A percentile compares a stretch with the other conserved stretches of the same genome.
These are phyloP conservation scores for Rotaria sp. DNA, from an alignment of 2,888 invertebrate genomes.

Conservation along the genomic window DNA sequence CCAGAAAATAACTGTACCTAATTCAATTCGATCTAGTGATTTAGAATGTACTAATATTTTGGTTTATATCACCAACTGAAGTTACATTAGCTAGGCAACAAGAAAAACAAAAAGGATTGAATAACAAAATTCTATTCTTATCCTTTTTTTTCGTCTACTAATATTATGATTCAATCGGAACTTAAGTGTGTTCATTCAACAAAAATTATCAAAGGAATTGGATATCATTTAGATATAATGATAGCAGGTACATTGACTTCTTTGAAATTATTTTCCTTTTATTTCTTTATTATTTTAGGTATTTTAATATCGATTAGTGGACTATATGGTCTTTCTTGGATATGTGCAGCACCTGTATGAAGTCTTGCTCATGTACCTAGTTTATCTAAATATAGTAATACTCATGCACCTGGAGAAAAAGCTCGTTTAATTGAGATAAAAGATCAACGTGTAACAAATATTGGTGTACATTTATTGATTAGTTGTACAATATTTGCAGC, in stretches of 20 bases:
- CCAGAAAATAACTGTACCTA: conserved; percentile 74
- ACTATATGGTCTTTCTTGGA: conserved; percentile 80
- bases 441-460: conserved; percentile 59
- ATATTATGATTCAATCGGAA: conserved; percentile 83
- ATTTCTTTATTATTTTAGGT: conserved; percentile 55
- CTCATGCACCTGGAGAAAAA: conserved; percentile 90
- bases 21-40: conserved; percentile 70
- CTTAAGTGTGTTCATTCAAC: conserved; percentile 61
- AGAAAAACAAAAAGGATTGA: not conserved
- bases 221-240: conserved; percentile 89
- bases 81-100: conserved; percentile 85
- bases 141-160: conserved; percentile 50
- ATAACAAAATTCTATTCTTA: too few relatives aligned
- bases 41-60: conserved; percentile 61
- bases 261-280: too few relatives aligned
- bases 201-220: conserved; percentile 81
- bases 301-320: conserved; percentile 76
- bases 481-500: conserved; percentile 65
- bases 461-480: conserved; percentile 53
- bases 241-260: conserved; percentile 33
- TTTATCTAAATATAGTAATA: conserved; percentile 83
- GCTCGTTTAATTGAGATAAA: conserved; percentile 67
- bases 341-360: conserved; percentile 85
- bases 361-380: conserved; percentile 88
- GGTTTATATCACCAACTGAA: conserved; percentile 78